These are phyloP conservation scores for Pollachius pollachius DNA, from an alignment of 2,113 vertebrate species.

Conservation along the genomic window DNA sequence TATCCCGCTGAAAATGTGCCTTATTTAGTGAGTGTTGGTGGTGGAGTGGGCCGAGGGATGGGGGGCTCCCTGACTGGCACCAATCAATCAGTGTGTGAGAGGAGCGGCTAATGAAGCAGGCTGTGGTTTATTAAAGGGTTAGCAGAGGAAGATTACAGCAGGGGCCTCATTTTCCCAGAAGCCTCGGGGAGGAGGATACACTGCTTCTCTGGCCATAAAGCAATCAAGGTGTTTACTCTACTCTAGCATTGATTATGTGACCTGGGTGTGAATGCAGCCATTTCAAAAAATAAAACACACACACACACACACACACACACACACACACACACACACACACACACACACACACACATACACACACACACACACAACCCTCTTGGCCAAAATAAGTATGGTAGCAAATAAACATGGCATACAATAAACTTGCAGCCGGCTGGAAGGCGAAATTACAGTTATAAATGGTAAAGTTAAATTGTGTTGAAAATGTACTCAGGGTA, in stretches of 20 bases:
- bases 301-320: too few species aligned
- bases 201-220: conserved; percentile 50
- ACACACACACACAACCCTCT: too few species aligned
- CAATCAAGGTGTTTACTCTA: conserved; percentile 61
- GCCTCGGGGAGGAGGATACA: conserved; percentile 39
- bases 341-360: too few species aligned
- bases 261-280: conserved; percentile 42
- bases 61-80: conserved; percentile 86
- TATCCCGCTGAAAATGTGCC: conserved; percentile 75
- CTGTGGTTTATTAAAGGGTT: conserved; percentile 69
- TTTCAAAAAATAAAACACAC: conserved; percentile 24
- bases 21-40: conserved; percentile 81
- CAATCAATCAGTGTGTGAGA: conserved; percentile 87
- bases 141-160: conserved; percentile 60
- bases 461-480: neutral
- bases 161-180: conserved; percentile 49
- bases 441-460: conserved; percentile 6
- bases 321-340: too few species aligned
- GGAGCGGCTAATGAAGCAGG: conserved; percentile 69
- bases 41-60: conserved; percentile 77
- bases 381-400: conserved; percentile 14
- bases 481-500: conserved; percentile 7
- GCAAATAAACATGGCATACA: conserved; percentile 15
- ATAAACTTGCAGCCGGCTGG: conserved; percentile 9
- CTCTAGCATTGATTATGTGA: conserved; percentile 43